phyloP scores from a whole-genome alignment of 2,797 vertebrate genomes.

The Gymnodraco acuticeps region DNA sequence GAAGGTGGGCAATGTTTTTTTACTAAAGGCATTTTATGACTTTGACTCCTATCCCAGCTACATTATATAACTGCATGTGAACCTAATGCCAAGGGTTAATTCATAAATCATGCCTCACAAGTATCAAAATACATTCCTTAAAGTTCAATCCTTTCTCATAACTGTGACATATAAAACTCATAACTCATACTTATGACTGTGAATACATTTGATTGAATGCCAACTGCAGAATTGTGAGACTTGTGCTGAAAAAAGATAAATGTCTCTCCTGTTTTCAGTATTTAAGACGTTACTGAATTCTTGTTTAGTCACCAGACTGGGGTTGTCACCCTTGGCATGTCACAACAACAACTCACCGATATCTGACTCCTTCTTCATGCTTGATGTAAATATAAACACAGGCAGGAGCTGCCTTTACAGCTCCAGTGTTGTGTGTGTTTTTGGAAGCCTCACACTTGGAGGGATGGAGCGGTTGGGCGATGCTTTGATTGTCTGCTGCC shows the following conservation, averaged over 20 bases:
- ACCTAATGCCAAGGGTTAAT: constrained; percentile 14
- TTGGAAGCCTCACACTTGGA: constrained; percentile 34
- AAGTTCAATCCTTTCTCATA: constrained; percentile 35
- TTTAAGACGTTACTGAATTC: constrained; percentile 43
- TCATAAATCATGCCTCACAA: constrained; percentile 54
- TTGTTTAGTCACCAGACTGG: constrained; percentile 32
- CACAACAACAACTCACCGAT: constrained; percentile 44
- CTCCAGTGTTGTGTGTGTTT: constrained; percentile 43
- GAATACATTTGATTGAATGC: constrained; percentile 32
- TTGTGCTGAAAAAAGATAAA: background rate
- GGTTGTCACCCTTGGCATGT: constrained; percentile 30
- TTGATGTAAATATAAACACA: constrained; percentile 70
- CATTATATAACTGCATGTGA: constrained; percentile 26
- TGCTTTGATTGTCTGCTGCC: constrained; percentile 61
- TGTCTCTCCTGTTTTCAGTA: background rate
- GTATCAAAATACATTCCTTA: constrained; percentile 51
- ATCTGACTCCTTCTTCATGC: constrained; percentile 50
- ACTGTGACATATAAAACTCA: constrained; percentile 41
- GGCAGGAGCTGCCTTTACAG: constrained; percentile 28
- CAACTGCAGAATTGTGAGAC: constrained; percentile 15
- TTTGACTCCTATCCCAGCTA: background rate
- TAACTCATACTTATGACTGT: constrained; percentile 47
- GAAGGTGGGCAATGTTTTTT: background rate
- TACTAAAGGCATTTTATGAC: background rate
- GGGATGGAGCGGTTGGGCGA: constrained; percentile 57